A percentile compares a stretch with the other conserved stretches of the same genome.
Conservation (phyloP, 2,113 vertebrate species). For the Scalopus aquaticus region DNA sequence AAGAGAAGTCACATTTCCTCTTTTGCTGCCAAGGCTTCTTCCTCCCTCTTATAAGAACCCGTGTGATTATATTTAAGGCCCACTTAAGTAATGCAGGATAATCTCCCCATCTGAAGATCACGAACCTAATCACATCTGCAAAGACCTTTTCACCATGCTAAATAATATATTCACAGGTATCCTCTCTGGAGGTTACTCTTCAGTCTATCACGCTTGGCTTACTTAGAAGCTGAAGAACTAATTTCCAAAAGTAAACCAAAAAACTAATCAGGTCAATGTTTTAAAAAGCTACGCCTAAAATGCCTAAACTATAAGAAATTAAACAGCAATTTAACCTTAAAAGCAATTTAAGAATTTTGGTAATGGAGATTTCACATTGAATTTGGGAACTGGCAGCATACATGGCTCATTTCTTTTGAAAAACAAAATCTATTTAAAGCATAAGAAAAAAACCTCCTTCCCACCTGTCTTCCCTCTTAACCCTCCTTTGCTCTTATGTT, state of each 20-base stretch:
- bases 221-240: slow-evolving; percentile 23
- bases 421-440: slow-evolving; percentile 41
- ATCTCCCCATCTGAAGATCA: not conserved
- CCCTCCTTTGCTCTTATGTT: not conserved
- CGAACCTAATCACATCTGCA: not conserved
- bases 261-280: slow-evolving; percentile 8
- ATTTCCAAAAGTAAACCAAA: slow-evolving; percentile 38
- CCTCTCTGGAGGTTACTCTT: not conserved
- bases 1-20: not conserved
- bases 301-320: slow-evolving; percentile 23
- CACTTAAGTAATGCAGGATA: not conserved
- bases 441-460: not conserved
- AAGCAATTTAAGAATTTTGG: not conserved
- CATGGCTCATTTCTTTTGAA: not conserved
- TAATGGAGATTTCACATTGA: slow-evolving; percentile 40
- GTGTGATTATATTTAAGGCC: slow-evolving; percentile 16
- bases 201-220: not conserved
- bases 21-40: not conserved
- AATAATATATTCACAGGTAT: not conserved
- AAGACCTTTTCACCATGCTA: not conserved
- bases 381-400: not conserved
- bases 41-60: not conserved
- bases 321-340: slow-evolving; percentile 28
- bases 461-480: not conserved
- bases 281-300: slow-evolving; percentile 7